Evolutionary conservation across 2,797 vertebrate species (phyloP).

Genomic region (Nannoperca obscura): DNA sequence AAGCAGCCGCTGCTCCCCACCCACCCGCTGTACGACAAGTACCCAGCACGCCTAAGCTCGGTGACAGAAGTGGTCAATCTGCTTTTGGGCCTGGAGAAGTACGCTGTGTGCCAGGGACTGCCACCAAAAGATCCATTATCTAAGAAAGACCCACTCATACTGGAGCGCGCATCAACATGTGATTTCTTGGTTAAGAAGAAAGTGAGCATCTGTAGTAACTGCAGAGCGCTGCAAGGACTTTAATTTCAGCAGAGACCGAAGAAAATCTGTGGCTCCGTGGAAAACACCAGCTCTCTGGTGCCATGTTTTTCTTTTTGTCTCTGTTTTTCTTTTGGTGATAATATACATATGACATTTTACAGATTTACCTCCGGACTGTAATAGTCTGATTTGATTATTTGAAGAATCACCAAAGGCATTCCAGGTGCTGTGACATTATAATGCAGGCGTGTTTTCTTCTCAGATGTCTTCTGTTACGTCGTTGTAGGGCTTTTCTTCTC

Average conservation of each 20-base stretch:
- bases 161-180: slow-evolving; percentile 83
- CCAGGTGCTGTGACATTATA: slow-evolving; percentile 40
- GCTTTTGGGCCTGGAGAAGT: slow-evolving; percentile 83
- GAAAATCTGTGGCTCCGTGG: slow-evolving; percentile 4
- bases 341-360: slow-evolving; percentile 37
- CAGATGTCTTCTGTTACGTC: slow-evolving; percentile 25
- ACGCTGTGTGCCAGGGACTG: slow-evolving; percentile 82
- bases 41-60: slow-evolving; percentile 69
- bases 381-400: slow-evolving; percentile 37
- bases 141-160: slow-evolving; percentile 68
- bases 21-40: slow-evolving; percentile 81
- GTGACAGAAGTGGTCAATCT: slow-evolving; percentile 74
- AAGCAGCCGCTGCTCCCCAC: slow-evolving; percentile 85
- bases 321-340: slow-evolving; percentile 7
- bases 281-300: slow-evolving; percentile 23
- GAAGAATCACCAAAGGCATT: slow-evolving; percentile 75
- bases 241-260: slow-evolving; percentile 22
- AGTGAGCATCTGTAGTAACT: slow-evolving; percentile 74
- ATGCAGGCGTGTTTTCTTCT: slow-evolving; percentile 27
- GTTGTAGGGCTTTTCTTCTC: slow-evolving; percentile 30
- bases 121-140: slow-evolving; percentile 32
- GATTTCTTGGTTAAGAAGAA: slow-evolving; percentile 82
- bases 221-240: slow-evolving; percentile 63
- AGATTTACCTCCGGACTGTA: slow-evolving; percentile 67
- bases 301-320: slow-evolving; percentile 8